Percentiles rank a stretch among this genome's conserved stretches.
phyloP scores from a whole-genome alignment of 2,797 vertebrate genomes.

The Atherinosoma microstoma region DNA sequence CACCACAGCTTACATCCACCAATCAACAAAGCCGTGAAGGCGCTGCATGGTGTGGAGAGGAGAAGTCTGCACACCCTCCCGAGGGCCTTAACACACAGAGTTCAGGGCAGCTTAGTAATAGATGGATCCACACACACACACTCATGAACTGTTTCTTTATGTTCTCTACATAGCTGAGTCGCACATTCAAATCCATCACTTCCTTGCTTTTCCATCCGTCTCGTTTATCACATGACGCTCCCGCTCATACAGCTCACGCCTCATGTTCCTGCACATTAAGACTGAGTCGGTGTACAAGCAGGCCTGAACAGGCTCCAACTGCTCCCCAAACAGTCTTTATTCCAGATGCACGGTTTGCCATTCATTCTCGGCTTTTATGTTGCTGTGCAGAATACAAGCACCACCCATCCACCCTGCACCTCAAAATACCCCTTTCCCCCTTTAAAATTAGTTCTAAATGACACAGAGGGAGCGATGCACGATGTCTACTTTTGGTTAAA shows the following conservation, averaged over 20 bases:
- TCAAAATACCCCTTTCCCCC: not conserved
- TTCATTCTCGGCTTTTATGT: constrained; percentile 53
- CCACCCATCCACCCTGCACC: constrained; percentile 18
- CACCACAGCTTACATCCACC: constrained; percentile 37
- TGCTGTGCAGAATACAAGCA: constrained; percentile 33
- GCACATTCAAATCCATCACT: constrained; percentile 23
- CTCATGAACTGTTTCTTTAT: not conserved
- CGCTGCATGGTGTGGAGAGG: constrained; percentile 42
- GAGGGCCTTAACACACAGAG: constrained; percentile 66
- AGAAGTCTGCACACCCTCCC: constrained; percentile 62
- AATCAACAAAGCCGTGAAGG: constrained; percentile 45
- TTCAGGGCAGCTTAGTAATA: constrained; percentile 68
- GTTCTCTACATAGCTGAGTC: constrained; percentile 11
- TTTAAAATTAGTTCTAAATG: constrained; percentile 50
- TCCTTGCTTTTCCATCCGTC: constrained; percentile 18
- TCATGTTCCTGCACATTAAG: constrained; percentile 48
- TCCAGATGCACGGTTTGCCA: constrained; percentile 45
- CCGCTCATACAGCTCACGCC: constrained; percentile 37
- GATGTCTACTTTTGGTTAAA: constrained; percentile 36
- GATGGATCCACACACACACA: constrained; percentile 21
- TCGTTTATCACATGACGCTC: constrained; percentile 53
- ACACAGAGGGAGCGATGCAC: constrained; percentile 40
- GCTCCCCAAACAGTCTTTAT: constrained; percentile 54
- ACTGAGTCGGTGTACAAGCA: constrained; percentile 42
- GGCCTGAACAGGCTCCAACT: constrained; percentile 57